Base-by-base conservation (phyloP, 2,888 invertebrate genomes). In the Hylaea fasciaria region DNA sequence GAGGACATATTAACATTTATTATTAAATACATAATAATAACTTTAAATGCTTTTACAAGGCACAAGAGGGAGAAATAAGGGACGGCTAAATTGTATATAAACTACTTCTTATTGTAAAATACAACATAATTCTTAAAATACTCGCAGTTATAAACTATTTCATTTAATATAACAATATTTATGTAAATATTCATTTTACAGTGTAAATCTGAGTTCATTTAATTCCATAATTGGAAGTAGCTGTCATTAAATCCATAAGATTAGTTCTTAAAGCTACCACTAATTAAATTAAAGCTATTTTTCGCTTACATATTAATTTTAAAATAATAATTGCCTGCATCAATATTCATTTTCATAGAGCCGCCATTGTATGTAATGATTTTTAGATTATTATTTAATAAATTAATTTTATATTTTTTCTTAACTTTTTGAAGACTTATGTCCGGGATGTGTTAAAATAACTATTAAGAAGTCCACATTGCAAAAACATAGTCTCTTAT, bases 211-310 rank as follows among this genome's bases (percentile, higher is more conserved):
- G 7, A 22, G 22, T 22, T 22, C 5, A 22, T 22, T 22, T 22
- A 2, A 22, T 22, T 22, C 22, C 22, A 3, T 22, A 22, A 22
- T 2, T 22, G 22, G 22, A 22, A 22, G 5, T 22, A 22, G 2
- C 22, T 22, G 22, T 22, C 22, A 22, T 22, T 32, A 28, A 22
- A 37, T 16, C 28, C 10, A 17, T 4, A 32, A 12, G 9, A 41
- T 54, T 59, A 57, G 37, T 52, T 41, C 39, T 49, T 59, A 54
- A 0, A 44, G 7, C 28, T 55, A 60, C 5, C 11, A 45, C 22
- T 60, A 60, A 60, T n/a, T 12, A 57, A 66, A 61, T 68, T 68
- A 68, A 68, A 68, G 68, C 68, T 68, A 68, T 68, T 32, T 46
- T 68, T 63, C 11, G 2, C 59, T 63, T 60, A 56, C 16, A 50